Percentiles rank a stretch among this genome's conserved stretches.
Evolutionary conservation across 2,888 invertebrate species (phyloP).

Genomic region (Serrognathus titanus): DNA sequence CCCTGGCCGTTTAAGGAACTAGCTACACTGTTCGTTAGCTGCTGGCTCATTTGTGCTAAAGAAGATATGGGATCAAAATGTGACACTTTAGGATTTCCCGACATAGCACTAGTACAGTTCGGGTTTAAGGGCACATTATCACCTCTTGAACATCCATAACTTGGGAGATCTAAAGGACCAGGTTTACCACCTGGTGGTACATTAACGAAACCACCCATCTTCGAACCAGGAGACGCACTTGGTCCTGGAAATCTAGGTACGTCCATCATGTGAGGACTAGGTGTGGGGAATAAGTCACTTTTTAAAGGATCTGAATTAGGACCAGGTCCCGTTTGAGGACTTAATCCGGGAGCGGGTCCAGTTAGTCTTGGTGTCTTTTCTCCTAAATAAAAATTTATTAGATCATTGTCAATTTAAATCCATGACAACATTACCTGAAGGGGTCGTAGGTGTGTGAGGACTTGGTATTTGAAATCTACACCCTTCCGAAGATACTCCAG

Average conservation of each 20-base stretch:
- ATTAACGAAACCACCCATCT: slow-evolving; percentile 48
- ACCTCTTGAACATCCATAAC: slow-evolving; percentile 50
- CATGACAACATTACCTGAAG: slow-evolving; percentile 14
- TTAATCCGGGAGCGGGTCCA: slow-evolving; percentile 42
- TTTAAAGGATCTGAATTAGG: slow-evolving; percentile 45
- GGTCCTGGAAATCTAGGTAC: slow-evolving; percentile 50
- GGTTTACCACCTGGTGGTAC: slow-evolving; percentile 48
- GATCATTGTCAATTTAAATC: no score
- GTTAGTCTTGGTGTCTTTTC: slow-evolving; percentile 42
- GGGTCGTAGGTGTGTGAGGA: slow-evolving; percentile 48
- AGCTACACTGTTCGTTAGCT: slow-evolving; percentile 74
- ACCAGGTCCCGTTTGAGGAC: slow-evolving; percentile 46
- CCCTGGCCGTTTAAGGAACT: slow-evolving; percentile 59
- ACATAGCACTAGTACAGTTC: slow-evolving; percentile 57
- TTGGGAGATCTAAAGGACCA: slow-evolving; percentile 43
- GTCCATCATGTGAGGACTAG: slow-evolving; percentile 48
- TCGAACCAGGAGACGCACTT: slow-evolving; percentile 45
- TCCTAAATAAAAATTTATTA: slow-evolving; percentile 27
- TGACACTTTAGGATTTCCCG: slow-evolving; percentile 59
- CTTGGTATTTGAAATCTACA: slow-evolving; percentile 53
- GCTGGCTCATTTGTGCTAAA: slow-evolving; percentile 92
- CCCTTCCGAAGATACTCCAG: slow-evolving; percentile 43
- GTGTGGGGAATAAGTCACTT: slow-evolving; percentile 45
- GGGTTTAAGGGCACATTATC: slow-evolving; percentile 67
- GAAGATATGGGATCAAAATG: slow-evolving; percentile 93